These are phyloP conservation scores for Todiramphus chloris DNA, from an alignment of 2,113 vertebrate species.

Conservation along the genomic window DNA sequence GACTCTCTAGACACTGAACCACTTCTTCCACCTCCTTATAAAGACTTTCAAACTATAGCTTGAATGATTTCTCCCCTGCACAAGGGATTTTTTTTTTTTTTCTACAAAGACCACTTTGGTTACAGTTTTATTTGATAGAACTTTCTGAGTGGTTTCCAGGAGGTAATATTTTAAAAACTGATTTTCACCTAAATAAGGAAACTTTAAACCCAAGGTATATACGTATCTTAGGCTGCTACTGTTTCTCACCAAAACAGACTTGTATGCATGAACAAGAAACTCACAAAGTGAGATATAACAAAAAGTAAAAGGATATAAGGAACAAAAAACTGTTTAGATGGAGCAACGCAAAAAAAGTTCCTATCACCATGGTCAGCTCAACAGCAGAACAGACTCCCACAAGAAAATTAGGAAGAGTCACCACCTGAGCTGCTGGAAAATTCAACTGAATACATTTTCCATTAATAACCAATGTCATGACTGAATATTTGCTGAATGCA, in stretches of 20 bases:
- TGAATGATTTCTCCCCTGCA: neutral
- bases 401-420: neutral
- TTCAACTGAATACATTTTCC: neutral
- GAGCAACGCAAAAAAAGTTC: neutral
- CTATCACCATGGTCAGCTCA: neutral
- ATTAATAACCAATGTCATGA: neutral
- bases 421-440: neutral
- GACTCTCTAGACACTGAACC: neutral
- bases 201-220: neutral
- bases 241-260: neutral
- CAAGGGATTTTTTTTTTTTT: neutral
- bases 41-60: neutral
- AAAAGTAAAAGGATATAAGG: neutral
- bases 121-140: neutral
- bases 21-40: neutral
- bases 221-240: neutral
- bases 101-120: neutral
- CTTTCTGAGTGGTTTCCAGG: neutral
- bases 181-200: neutral
- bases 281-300: neutral
- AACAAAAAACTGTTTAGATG: neutral
- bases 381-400: neutral
- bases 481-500: neutral
- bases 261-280: rapidly evolving
- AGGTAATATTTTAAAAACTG: neutral